These are phyloP conservation scores for Arbacia lixula DNA, from an alignment of 53 echinoderm and acorn worm genomes.

Conservation along the genomic window DNA sequence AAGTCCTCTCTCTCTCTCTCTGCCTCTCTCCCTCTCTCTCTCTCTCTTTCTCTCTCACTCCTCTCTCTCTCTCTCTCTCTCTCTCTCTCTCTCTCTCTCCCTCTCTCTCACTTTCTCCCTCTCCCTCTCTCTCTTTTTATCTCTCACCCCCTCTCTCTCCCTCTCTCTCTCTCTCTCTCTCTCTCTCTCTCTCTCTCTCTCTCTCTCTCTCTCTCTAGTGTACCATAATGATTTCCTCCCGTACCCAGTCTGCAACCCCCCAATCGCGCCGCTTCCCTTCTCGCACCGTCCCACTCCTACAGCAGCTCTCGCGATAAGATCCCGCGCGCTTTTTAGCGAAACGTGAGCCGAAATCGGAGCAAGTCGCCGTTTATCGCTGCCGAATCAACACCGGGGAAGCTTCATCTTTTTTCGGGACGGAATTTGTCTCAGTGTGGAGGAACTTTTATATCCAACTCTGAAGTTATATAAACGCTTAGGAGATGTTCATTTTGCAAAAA, in stretches of 20 bases:
- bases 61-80: background rate
- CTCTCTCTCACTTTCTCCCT: too few relatives aligned
- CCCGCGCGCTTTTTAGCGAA: slow-evolving; percentile 8
- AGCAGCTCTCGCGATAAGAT: slow-evolving; percentile 11
- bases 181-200: background rate
- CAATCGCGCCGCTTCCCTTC: background rate
- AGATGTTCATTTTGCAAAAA: too few relatives aligned
- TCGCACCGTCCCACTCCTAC: background rate
- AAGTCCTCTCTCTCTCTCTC: background rate
- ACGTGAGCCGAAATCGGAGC: slow-evolving; percentile 4
- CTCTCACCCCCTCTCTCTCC: too few relatives aligned
- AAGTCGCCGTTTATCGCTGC: background rate
- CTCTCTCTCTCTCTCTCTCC: too few relatives aligned
- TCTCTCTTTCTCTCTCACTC: background rate
- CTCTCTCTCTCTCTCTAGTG: background rate
- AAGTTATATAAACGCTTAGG: too few relatives aligned
- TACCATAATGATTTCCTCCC: too few relatives aligned
- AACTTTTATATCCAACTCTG: too few relatives aligned
- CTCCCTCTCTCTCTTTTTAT: too few relatives aligned
- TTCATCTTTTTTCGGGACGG: background rate
- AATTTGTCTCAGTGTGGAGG: too few relatives aligned
- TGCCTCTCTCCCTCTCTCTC: background rate
- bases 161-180: too few relatives aligned
- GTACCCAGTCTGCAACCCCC: too few relatives aligned
- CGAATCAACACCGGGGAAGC: background rate